A percentile compares a stretch with the other conserved stretches of the same genome.
These are phyloP conservation scores for Dicyrtomina minuta DNA, from an alignment of 2,888 invertebrate genomes.

Conservation along the genomic window DNA sequence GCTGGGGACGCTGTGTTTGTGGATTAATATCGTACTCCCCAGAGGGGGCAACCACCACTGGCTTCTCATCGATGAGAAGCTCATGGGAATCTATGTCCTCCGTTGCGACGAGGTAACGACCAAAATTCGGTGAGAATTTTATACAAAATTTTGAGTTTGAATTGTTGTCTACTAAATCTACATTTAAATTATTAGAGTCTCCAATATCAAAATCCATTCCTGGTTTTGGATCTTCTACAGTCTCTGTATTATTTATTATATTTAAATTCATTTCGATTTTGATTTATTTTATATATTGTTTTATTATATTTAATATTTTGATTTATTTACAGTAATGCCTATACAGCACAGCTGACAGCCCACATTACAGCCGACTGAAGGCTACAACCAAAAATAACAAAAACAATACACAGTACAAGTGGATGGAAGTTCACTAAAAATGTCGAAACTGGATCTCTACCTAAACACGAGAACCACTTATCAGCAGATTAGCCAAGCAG, in stretches of 20 bases:
- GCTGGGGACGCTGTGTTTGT: neutral
- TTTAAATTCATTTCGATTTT: neutral
- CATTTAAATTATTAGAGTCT: neutral
- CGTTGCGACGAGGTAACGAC: constrained; percentile 11
- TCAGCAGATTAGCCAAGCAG: too few relatives aligned
- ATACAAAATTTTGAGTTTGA: neutral
- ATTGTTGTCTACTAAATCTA: neutral
- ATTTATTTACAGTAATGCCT: too few relatives aligned
- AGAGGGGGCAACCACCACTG: constrained; percentile 16
- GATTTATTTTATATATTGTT: neutral
- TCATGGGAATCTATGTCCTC: constrained; percentile 7
- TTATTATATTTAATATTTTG: neutral
- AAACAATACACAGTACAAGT: too few relatives aligned
- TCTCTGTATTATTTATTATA: neutral
- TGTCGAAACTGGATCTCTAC: too few relatives aligned
- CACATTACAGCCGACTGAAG: too few relatives aligned
- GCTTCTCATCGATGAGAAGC: constrained; percentile 16
- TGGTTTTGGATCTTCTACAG: too few relatives aligned
- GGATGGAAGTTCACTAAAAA: too few relatives aligned
- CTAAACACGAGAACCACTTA: too few relatives aligned
- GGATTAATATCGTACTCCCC: constrained; percentile 10
- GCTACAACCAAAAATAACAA: too few relatives aligned
- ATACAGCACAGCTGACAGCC: too few relatives aligned
- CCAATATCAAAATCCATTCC: too few relatives aligned
- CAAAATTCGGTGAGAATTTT: constrained; percentile 1